Evolutionary conservation across 2,113 vertebrate species (phyloP).

Genomic region (Bambusicola thoracicus): DNA sequence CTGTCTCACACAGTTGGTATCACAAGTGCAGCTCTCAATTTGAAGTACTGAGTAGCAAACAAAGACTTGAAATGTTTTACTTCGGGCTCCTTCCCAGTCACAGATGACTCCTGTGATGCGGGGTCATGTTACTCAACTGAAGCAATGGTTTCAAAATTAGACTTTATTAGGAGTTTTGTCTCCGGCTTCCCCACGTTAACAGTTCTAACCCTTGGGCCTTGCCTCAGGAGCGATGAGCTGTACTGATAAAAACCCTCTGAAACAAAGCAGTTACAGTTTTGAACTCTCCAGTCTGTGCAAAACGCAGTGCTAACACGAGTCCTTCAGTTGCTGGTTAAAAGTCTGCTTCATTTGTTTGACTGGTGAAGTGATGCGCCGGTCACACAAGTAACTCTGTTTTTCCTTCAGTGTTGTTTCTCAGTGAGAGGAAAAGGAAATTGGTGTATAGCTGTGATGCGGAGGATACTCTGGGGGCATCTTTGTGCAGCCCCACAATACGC

Average conservation of each 20-base stretch:
- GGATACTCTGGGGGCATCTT: neutral
- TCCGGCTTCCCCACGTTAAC: neutral
- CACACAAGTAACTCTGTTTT: neutral
- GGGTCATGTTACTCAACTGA: neutral
- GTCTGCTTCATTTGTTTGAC: neutral
- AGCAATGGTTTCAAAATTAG: conserved; percentile 5
- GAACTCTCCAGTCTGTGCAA: neutral
- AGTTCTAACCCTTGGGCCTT: neutral
- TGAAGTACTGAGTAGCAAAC: neutral
- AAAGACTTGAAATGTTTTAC: neutral
- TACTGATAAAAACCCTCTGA: conserved; percentile 1
- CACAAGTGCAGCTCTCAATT: neutral
- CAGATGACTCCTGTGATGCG: neutral
- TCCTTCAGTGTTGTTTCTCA: neutral
- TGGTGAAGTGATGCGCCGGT: neutral
- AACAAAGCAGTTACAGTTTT: conserved; percentile 7
- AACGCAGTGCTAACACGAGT: neutral
- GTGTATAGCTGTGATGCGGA: neutral
- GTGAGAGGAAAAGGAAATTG: neutral
- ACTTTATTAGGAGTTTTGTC: neutral
- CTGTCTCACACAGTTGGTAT: neutral
- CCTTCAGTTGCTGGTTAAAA: neutral
- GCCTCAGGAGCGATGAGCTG: neutral
- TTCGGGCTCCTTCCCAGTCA: neutral
- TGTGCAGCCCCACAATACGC: neutral